Evolutionary conservation across 1,140 invertebrate genomes (phyloP).

Genomic region (Eumaeus atala): DNA sequence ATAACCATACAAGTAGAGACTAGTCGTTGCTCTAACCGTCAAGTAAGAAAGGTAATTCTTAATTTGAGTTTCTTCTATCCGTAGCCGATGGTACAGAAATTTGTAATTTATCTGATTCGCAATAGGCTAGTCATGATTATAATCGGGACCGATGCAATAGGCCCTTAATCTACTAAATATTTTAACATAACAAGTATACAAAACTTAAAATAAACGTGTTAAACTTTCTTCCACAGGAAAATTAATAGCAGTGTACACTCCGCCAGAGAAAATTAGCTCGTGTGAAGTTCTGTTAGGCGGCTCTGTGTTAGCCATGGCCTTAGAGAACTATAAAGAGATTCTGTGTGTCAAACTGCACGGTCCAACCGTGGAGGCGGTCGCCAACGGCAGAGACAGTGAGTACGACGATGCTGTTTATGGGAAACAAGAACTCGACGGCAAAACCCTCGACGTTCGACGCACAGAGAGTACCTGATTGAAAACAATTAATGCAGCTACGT

Average conservation of each 20-base stretch:
- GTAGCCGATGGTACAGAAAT: too few species aligned
- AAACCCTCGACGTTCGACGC: slow-evolving; percentile 70
- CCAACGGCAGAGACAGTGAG: slow-evolving; percentile 42
- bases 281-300: slow-evolving; percentile 85
- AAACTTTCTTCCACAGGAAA: slow-evolving; percentile 73
- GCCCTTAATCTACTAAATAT: neutral
- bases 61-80: too few species aligned
- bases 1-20: too few species aligned
- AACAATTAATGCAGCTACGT: slow-evolving; percentile 14
- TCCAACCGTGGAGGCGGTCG: slow-evolving; percentile 50
- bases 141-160: too few species aligned
- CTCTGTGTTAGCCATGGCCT: slow-evolving; percentile 80
- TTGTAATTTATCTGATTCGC: too few species aligned
- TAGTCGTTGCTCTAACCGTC: too few species aligned
- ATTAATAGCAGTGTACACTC: slow-evolving; percentile 85
- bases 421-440: slow-evolving; percentile 62
- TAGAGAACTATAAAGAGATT: slow-evolving; percentile 77
- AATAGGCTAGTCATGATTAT: too few species aligned
- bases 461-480: slow-evolving; percentile 43
- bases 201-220: neutral
- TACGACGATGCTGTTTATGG: slow-evolving; percentile 67
- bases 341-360: slow-evolving; percentile 79
- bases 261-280: slow-evolving; percentile 82
- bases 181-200: too few species aligned
- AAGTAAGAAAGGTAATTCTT: too few species aligned